Evolutionary conservation across 2,113 vertebrate species (phyloP), one percentile per base, ranked within the genome.

Genomic region (Murina feae): DNA sequence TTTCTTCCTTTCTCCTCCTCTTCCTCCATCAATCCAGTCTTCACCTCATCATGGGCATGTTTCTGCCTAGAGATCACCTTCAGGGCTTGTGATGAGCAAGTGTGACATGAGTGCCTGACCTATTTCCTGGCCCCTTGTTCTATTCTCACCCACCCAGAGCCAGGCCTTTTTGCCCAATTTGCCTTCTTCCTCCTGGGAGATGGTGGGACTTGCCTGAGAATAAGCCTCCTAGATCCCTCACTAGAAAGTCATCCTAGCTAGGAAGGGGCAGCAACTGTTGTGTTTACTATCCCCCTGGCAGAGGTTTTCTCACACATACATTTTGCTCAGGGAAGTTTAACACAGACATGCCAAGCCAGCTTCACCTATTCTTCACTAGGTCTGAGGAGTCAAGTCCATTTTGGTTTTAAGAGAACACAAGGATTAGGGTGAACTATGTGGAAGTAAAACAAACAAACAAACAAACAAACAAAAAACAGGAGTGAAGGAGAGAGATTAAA

Each of bases 381-480:
- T 37, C 37, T 30, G 18, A 75, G 35, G 28, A 93, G 25, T 93
- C 37, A 16, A 76, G 82, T 86, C 60, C 42, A 55, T 60, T 94
- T 82, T 80, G 63, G 74, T 91, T 95, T 96, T 91, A 82, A 89
- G 89, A 91, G 72, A 94, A 68, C 49, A 76, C 11, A n/a, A 78
- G 65, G 51, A 37, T 44, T 75, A 85, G 58, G 35, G n/a, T 76
- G 69, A 68, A 74, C 32, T 21, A 5, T 51, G 68, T 0, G 3
- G 51, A 89, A 83, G 74, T 49, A 69, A 68, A n/a, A n/a, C n/a
- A n/a, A n/a, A n/a, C n/a, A n/a, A n/a, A n/a, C n/a, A n/a, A n/a
- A n/a, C n/a, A n/a, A n/a, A n/a, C n/a, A n/a, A n/a, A n/a, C n/a
- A n/a, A n/a, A 80, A 91, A 49, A 39, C 11, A 25, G 35, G 28